Evolutionary conservation across 2,113 vertebrate species (phyloP).

Genomic region (Pangasianodon hypophthalmus): DNA sequence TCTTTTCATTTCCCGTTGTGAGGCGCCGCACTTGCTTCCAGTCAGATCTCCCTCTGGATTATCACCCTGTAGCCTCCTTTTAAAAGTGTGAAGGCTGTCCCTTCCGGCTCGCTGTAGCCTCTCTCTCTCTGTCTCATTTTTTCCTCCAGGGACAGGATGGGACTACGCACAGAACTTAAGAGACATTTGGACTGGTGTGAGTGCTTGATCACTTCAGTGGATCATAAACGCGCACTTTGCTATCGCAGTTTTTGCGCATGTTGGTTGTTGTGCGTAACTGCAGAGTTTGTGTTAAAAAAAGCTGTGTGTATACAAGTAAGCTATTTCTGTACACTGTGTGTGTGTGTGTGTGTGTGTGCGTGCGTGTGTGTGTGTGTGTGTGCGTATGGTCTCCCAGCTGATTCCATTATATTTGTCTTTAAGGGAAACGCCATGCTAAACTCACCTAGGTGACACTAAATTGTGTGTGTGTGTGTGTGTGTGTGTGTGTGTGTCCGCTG

Average conservation of each 20-base stretch:
- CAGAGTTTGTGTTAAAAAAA: neutral
- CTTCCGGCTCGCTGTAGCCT: neutral
- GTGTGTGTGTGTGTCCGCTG: neutral
- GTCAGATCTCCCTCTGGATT: conserved; percentile 34
- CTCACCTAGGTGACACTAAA: neutral
- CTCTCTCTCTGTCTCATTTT: neutral
- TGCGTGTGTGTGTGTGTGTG: neutral
- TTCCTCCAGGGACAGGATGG: neutral
- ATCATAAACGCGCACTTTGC: neutral
- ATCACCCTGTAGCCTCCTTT: conserved; percentile 5
- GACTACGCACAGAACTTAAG: neutral
- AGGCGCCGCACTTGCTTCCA: conserved; percentile 26
- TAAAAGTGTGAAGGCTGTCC: conserved; percentile 26
- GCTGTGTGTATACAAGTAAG: neutral
- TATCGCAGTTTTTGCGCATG: neutral
- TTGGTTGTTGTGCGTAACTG: neutral
- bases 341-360: neutral
- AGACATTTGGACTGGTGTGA: neutral
- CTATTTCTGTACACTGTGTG: neutral
- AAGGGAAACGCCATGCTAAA: neutral
- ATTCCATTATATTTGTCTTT: neutral
- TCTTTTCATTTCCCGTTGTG: neutral
- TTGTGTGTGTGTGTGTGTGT: neutral
- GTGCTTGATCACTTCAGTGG: neutral
- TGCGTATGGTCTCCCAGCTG: neutral